Evolutionary conservation across 35 echinoderm and acorn worm genomes (phyloP).

Genomic region (Chiridota heheva): DNA sequence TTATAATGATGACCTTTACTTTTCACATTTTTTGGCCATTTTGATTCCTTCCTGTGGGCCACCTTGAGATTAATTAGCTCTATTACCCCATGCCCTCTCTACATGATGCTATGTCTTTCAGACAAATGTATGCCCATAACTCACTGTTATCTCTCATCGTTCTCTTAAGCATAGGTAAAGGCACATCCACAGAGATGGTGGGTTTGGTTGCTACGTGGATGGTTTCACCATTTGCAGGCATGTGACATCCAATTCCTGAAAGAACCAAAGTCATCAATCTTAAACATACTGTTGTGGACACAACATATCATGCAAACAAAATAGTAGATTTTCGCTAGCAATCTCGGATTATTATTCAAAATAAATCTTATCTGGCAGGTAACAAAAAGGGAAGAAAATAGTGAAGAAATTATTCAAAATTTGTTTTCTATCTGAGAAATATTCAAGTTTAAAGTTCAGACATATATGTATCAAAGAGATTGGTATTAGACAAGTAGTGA

Average conservation of each 20-base stretch:
- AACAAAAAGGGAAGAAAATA: too few relatives aligned
- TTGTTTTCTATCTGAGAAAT: too few relatives aligned
- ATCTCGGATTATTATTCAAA: neutral
- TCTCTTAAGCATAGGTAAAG: constrained; percentile 77
- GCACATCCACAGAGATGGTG: constrained; percentile 76
- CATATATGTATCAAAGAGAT: too few relatives aligned
- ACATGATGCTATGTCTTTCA: too few relatives aligned
- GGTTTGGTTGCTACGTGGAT: constrained; percentile 59
- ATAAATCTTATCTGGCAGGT: too few relatives aligned
- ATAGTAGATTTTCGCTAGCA: neutral
- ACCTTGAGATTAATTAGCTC: neutral
- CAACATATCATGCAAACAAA: neutral
- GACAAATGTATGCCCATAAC: too few relatives aligned
- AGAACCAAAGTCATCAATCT: neutral
- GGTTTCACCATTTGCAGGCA: constrained; percentile 94
- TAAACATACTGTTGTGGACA: neutral
- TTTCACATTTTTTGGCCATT: too few relatives aligned
- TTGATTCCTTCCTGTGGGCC: neutral
- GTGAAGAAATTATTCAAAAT: too few relatives aligned
- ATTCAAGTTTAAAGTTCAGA: too few relatives aligned
- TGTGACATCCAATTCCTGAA: constrained; percentile 74
- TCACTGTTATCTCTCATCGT: constrained; percentile 62
- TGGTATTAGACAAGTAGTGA: too few relatives aligned
- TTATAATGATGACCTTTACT: too few relatives aligned
- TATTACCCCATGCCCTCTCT: neutral